These are phyloP conservation scores for Scrobipalpa costella DNA, from an alignment of 2,888 invertebrate genomes.

Conservation along the genomic window DNA sequence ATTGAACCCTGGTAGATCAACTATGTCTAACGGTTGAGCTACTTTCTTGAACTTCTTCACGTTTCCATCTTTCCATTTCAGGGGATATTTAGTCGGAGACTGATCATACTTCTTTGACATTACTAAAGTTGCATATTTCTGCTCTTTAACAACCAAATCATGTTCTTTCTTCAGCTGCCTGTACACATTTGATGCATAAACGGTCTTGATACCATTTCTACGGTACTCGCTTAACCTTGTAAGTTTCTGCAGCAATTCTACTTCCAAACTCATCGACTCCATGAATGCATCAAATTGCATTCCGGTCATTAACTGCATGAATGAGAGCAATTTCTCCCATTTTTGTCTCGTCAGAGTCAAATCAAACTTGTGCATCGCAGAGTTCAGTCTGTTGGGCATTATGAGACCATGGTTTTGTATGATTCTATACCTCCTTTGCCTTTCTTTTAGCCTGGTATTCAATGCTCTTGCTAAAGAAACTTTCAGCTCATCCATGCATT, in stretches of 20 bases:
- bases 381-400: constrained; percentile 84
- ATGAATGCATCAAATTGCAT: constrained; percentile 88
- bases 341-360: constrained; percentile 79
- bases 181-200: constrained; percentile 84
- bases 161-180: constrained; percentile 83
- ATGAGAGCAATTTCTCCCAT: constrained; percentile 83
- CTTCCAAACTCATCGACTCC: constrained; percentile 87
- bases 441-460: constrained; percentile 87
- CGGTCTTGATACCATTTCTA: constrained; percentile 85
- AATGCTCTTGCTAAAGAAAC: constrained; percentile 87
- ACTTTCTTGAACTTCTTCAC: constrained; percentile 57
- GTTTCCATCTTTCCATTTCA: constrained; percentile 41
- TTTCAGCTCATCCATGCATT: constrained; percentile 84
- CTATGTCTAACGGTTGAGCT: constrained; percentile 77
- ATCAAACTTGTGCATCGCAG: constrained; percentile 87
- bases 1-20: constrained; percentile 89
- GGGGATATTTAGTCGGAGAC: constrained; percentile 55
- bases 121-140: constrained; percentile 55
- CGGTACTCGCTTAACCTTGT: constrained; percentile 84
- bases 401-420: constrained; percentile 91
- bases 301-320: constrained; percentile 88
- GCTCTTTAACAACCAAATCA: constrained; percentile 77
- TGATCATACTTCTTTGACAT: constrained; percentile 67
- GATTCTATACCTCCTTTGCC: constrained; percentile 86
- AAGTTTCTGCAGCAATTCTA: constrained; percentile 84